A percentile compares a stretch with the other conserved stretches of the same genome.
These are phyloP conservation scores for Ammodytes dubius DNA, from an alignment of 2,113 vertebrate genomes.

Conservation along the genomic window DNA sequence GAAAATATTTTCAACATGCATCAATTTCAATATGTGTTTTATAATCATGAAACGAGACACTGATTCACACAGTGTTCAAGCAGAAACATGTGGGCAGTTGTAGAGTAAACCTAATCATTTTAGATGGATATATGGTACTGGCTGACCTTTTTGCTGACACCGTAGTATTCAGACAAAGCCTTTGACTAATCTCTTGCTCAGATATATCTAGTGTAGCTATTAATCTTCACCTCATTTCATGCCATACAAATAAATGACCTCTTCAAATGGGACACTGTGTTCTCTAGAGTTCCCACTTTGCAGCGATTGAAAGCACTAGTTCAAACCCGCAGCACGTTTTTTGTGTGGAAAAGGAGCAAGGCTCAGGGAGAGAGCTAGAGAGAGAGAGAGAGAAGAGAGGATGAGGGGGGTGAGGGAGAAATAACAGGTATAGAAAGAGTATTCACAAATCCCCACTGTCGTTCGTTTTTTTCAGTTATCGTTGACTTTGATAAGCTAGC, in stretches of 20 bases:
- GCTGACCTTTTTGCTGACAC: slow-evolving; percentile 76
- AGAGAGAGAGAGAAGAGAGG: neutral
- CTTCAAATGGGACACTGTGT: slow-evolving; percentile 71
- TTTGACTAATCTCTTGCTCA: slow-evolving; percentile 71
- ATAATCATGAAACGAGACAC: slow-evolving; percentile 6
- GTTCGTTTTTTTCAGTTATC: slow-evolving; percentile 77
- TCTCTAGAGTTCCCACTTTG: slow-evolving; percentile 65
- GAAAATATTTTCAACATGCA: neutral
- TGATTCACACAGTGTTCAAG: slow-evolving; percentile 24
- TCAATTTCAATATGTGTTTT: slow-evolving; percentile 21
- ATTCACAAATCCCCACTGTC: slow-evolving; percentile 77
- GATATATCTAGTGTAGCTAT: slow-evolving; percentile 64
- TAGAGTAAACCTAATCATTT: slow-evolving; percentile 61
- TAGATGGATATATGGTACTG: slow-evolving; percentile 61
- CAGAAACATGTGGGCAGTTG: slow-evolving; percentile 14
- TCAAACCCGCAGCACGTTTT: slow-evolving; percentile 53
- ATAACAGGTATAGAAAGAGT: slow-evolving; percentile 64
- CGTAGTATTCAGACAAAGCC: slow-evolving; percentile 70
- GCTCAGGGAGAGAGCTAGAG: neutral
- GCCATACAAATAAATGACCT: slow-evolving; percentile 76
- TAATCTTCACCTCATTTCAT: slow-evolving; percentile 71
- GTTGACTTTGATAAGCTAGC: slow-evolving; percentile 80
- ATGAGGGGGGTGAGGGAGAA: neutral
- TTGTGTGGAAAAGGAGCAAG: slow-evolving; percentile 10
- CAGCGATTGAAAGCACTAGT: slow-evolving; percentile 47